Evolutionary conservation across 2,113 vertebrate genomes (phyloP).

Genomic region (Otus sunia): DNA sequence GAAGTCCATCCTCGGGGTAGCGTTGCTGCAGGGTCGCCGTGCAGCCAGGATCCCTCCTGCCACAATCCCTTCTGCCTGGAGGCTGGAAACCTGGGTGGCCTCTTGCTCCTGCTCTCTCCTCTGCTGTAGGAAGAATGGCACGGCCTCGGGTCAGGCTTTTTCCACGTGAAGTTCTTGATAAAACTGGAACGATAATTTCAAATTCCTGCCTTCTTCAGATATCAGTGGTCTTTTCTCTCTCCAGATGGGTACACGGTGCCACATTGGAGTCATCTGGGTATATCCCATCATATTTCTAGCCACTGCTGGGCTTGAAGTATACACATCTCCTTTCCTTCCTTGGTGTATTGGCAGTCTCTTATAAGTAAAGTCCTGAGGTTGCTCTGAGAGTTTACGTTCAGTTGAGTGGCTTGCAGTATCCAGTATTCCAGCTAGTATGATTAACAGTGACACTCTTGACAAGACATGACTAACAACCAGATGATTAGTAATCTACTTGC

Average conservation of each 20-base stretch:
- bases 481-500: not conserved
- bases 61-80: too few species aligned
- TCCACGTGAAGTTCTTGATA: not conserved
- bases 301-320: not conserved
- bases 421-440: not conserved
- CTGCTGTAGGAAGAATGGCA: not conserved
- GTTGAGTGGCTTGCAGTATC: not conserved
- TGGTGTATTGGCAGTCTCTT: not conserved
- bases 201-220: not conserved
- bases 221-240: not conserved
- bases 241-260: not conserved
- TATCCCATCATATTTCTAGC: not conserved
- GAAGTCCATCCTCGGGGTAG: not conserved
- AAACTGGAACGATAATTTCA: not conserved
- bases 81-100: fast-evolving
- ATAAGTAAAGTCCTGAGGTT: not conserved
- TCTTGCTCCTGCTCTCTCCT: not conserved
- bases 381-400: not conserved
- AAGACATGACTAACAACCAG: not conserved
- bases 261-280: not conserved
- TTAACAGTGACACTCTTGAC: not conserved
- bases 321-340: not conserved
- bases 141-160: not conserved
- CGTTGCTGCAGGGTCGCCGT: not conserved
- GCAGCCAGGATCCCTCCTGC: too few species aligned